Percentiles rank a stretch among this genome's conserved stretches.
Conservation (phyloP, 1,140 invertebrate genomes). For the Zophobas morio region DNA sequence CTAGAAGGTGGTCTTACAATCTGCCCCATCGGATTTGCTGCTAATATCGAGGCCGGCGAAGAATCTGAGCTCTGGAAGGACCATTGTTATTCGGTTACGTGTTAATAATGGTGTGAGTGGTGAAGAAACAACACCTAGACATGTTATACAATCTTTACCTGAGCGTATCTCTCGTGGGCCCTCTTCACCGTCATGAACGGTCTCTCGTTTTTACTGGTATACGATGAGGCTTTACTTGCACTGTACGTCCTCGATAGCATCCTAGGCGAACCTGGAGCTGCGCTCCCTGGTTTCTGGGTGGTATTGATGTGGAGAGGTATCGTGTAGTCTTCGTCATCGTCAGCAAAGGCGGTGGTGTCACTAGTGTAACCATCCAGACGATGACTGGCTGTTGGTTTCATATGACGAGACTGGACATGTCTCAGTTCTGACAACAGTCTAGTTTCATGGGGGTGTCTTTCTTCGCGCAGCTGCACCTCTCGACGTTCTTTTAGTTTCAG, state of each 20-base stretch:
- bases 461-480: conserved; percentile 77
- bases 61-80: conserved; percentile 61
- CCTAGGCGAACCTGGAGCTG: conserved; percentile 55
- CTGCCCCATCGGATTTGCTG: conserved; percentile 64
- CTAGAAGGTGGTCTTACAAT: conserved; percentile 59
- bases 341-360: conserved; percentile 83
- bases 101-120: conserved; percentile 7
- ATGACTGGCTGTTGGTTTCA: conserved; percentile 67
- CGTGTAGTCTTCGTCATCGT: conserved; percentile 78
- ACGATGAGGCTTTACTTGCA: conserved; percentile 13
- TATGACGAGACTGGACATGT: conserved; percentile 71
- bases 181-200: conserved; percentile 77
- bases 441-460: conserved; percentile 80
- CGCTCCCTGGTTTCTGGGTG: conserved; percentile 56
- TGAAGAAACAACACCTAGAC: background rate
- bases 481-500: conserved; percentile 80
- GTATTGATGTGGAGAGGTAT: conserved; percentile 79
- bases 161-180: conserved; percentile 72
- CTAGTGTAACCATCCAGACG: conserved; percentile 81
- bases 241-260: conserved; percentile 53
- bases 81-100: conserved; percentile 47
- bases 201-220: conserved; percentile 68
- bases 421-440: conserved; percentile 75
- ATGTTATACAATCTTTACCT: conserved; percentile 53
- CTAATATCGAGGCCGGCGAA: conserved; percentile 58